These are phyloP conservation scores for Mastacembelus armatus DNA, from an alignment of 2,797 vertebrate species.

Conservation along the genomic window DNA sequence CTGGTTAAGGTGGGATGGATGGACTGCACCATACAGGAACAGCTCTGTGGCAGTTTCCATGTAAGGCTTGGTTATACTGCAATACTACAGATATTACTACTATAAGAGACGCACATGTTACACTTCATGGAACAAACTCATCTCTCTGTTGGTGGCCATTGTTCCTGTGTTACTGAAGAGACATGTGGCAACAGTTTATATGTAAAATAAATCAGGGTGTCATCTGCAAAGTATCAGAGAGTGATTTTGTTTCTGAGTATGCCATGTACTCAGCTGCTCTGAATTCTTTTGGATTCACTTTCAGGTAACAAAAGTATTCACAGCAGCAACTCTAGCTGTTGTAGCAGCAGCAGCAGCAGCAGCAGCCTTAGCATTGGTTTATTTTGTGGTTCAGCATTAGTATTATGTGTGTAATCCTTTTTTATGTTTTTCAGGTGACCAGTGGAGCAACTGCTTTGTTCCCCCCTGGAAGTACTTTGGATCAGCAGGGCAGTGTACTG, in stretches of 20 bases:
- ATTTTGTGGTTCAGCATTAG: background rate
- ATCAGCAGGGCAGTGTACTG: slow-evolving; percentile 87
- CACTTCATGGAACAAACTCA: background rate
- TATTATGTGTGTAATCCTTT: background rate
- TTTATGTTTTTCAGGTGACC: slow-evolving; percentile 82
- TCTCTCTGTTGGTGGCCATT: too few relatives aligned
- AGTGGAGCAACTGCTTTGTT: slow-evolving; percentile 91
- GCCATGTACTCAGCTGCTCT: too few relatives aligned
- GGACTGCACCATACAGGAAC: slow-evolving; percentile 89
- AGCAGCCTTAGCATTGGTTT: background rate
- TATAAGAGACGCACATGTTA: background rate
- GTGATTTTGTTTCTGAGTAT: too few relatives aligned
- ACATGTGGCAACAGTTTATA: too few relatives aligned
- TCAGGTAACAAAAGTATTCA: too few relatives aligned
- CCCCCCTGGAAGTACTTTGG: slow-evolving; percentile 91
- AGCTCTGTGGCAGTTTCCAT: slow-evolving; percentile 91
- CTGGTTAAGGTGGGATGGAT: slow-evolving; percentile 95
- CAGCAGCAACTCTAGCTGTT: too few relatives aligned
- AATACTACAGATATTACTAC: background rate
- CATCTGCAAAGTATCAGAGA: slow-evolving; percentile 6
- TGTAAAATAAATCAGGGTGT: background rate
- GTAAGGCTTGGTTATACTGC: slow-evolving; percentile 19
- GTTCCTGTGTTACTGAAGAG: too few relatives aligned
- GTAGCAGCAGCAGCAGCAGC: background rate
- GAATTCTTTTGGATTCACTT: too few relatives aligned